Percentiles rank a stretch among this genome's conserved stretches.
Evolutionary conservation across 2,113 vertebrate genomes (phyloP).

Genomic region (Chauna torquata): DNA sequence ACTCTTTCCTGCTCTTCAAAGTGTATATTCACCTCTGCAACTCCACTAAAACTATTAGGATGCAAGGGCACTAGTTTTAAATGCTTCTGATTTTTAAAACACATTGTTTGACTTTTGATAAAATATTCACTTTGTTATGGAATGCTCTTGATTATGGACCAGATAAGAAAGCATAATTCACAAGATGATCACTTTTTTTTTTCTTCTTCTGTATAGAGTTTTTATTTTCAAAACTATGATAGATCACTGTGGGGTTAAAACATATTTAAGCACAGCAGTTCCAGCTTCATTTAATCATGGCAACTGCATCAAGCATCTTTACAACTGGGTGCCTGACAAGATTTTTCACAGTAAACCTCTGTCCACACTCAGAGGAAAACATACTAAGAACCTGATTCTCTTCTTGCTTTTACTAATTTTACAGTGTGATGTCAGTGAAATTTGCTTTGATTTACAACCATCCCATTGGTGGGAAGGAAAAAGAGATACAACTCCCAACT

Average conservation of each 20-base stretch:
- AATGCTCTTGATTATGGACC: slow-evolving; percentile 47
- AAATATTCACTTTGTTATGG: slow-evolving; percentile 62
- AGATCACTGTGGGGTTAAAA: slow-evolving; percentile 40
- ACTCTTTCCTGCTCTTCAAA: neutral
- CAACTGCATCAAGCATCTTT: neutral
- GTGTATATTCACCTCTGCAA: neutral
- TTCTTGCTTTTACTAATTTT: neutral
- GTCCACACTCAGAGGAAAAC: neutral
- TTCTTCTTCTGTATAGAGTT: neutral
- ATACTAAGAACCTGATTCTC: neutral
- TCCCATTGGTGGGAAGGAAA: neutral
- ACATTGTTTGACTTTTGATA: slow-evolving; percentile 61
- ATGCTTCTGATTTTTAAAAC: slow-evolving; percentile 55
- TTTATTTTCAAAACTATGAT: slow-evolving; percentile 54
- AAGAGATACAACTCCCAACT: neutral
- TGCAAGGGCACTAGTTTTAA: slow-evolving; percentile 30
- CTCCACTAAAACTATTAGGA: slow-evolving; percentile 7
- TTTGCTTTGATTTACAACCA: neutral
- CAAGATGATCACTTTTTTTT: neutral
- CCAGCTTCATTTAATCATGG: slow-evolving; percentile 25
- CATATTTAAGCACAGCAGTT: slow-evolving; percentile 48
- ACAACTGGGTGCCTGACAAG: neutral
- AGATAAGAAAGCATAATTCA: slow-evolving; percentile 53
- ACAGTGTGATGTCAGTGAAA: neutral
- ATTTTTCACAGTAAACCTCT: neutral